Evolutionary conservation across 2,113 vertebrate species (phyloP), one percentile per base, ranked within the genome.

Genomic region (Gyps fulvus): DNA sequence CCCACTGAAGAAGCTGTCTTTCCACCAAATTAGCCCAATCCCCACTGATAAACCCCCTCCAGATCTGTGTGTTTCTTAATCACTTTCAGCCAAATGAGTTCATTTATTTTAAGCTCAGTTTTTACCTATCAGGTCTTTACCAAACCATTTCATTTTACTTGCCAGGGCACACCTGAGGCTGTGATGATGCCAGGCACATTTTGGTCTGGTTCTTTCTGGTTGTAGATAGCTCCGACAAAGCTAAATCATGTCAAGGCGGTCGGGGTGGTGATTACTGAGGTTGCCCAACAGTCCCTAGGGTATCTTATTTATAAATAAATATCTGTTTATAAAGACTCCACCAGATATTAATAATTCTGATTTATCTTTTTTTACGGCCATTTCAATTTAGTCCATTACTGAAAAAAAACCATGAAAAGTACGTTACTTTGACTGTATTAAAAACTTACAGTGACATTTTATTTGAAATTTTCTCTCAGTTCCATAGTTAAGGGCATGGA

Each of bases 171-270:
- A 34, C 52, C 55, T 52, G 36, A 32, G 36, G 50, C 63, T 91
- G 59, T 18, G 52, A 25, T 17, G 4, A 63, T 3, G 1, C 43
- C 61, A 54, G 70, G 11, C 7, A 14, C 11, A 7, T 67, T 87
- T 77, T 62, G 16, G 21, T 27, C n/a, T 0, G 0, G 7, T 26
- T 80, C 47, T 54, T 89, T 62, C 32, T 50, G 45, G 11, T 22
- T 31, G 3, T 9, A 50, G 42, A 7, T 9, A 50, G 47, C 20
- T 76, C 50, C 27, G 14, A 49, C 43, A 62, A 34, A 83, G 14
- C n/a, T 57, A 11, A 1, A n/a, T 18, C 12, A 6, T 2, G 2
- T 7, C 0, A 1, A 13, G 59, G 7, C 0, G 2, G 26, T 23
- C 5, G 1, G 55, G 27, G 8, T 42, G 40, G 8, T 16, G 29